Evolutionary conservation across 2,113 vertebrate genomes (phyloP), one percentile per base, ranked within the genome.

Genomic region (Aythya baeri): DNA sequence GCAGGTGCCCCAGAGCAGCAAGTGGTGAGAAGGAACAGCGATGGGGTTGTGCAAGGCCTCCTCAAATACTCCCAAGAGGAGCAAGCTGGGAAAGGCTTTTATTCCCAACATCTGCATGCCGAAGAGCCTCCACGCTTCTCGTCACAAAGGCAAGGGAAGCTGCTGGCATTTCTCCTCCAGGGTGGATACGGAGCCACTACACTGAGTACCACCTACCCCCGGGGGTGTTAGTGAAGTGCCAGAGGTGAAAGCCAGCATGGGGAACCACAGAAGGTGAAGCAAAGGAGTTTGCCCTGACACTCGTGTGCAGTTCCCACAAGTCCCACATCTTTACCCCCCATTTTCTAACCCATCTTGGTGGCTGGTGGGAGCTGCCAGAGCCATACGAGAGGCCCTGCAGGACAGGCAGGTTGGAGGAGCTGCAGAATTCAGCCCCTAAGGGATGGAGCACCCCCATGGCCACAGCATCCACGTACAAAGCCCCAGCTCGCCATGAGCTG

Each of bases 401-500:
- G 52, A 66, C 50, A 81, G 68, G 73, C 44, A 77, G 49, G 76
- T 80, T 11, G 93, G 65, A 43, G 76, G 54, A 72, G 83, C 55
- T 62, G 86, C 91, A 95, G 76, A 66, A 50, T 83, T 83, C 57
- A 26, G 36, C 26, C 44, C 44, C 20, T 41, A 14, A 50, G 83
- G 57, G 43, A 94, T 75, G n/a, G 70, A 46, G 23, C 34, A 81
- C 49, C 50, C 73, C 92, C 68, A 62, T 0, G 3, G 59, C 55
- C 66, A 7, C 57, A 84, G 27, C 0, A 0, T 80, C 88, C 10
- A 0, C 3, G 88, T 23, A 11, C 44, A 71, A 84, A 59, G 50
- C 1, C 0, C 0, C 43, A 36, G 41, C 78, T 94, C 6, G 0
- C 63, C 23, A 43, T 1, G 1, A 89, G 77, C 52, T 7, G 6